phyloP scores from a whole-genome alignment of 2,797 vertebrate species.

The Enteromius thamalakanensis region DNA sequence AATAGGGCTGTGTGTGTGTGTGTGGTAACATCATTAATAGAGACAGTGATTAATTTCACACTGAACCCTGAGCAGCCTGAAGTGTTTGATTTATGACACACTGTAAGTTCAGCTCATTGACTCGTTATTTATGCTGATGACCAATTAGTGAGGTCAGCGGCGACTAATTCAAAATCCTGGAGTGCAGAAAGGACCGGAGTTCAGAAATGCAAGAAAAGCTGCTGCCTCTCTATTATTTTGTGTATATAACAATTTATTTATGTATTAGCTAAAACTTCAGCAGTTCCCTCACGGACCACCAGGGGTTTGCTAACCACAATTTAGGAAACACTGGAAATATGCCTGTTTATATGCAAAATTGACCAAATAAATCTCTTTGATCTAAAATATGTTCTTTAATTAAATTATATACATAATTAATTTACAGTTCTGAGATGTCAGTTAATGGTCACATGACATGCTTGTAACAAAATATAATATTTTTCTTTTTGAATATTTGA shows the following conservation, averaged over 20 bases:
- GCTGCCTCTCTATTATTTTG: background rate
- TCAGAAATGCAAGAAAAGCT: background rate
- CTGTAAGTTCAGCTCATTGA: constrained; percentile 50
- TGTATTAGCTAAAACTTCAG: background rate
- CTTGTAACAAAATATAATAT: background rate
- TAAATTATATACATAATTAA: no score
- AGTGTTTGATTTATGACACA: constrained; percentile 51
- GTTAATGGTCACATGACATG: background rate
- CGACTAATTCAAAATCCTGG: constrained; percentile 1
- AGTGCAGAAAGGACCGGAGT: background rate
- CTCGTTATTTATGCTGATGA: constrained; percentile 56
- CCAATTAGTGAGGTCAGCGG: constrained; percentile 46
- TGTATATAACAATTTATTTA: background rate
- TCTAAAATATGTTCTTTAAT: no score
- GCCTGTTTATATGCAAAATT: background rate
- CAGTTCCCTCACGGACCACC: background rate
- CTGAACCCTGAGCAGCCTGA: constrained; percentile 30
- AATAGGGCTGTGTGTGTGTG: constrained; percentile 29
- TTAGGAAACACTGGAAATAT: background rate
- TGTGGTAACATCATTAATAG: constrained; percentile 44
- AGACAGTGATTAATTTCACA: constrained; percentile 40
- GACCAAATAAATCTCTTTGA: no score
- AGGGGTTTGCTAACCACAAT: background rate
- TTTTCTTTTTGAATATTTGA: background rate
- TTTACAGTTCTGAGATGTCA: no score